Base-by-base conservation (phyloP, 2,888 invertebrate species). In the Taphrorychus bicolor region DNA sequence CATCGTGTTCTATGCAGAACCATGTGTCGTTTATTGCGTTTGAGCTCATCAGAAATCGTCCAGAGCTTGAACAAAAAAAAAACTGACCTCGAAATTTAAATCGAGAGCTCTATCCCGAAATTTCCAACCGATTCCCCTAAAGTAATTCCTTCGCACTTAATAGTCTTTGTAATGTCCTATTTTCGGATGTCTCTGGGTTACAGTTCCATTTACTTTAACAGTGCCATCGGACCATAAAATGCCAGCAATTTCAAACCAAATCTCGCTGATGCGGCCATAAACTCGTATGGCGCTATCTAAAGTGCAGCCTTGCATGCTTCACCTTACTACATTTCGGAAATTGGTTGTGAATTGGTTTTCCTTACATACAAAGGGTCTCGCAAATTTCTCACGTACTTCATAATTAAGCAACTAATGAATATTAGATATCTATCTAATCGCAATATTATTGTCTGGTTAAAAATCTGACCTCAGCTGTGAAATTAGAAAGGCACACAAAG, bases 201-300 rank as follows among this genome's bases (percentile, higher is more conserved):
- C 17, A 49, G 49, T 11, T 49, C 51, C 40, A 60, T 60, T 60
- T 59, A 32, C 59, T 49, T 32, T 40, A 60, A 51, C 52, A 41
- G 51, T 60, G 52, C 49, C 19, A 60, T 24, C 19, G 18, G 54
- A 53, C n/a, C 40, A 61, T 61, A 21, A 61, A 61, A 54, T 61
- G 48, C 54, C 23, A 24, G 23, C 41, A 61, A 61, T 61, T 61
- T 54, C 23, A 53, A 45, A 54, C 40, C 52, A 53, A 61, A 61
- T 54, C 22, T 53, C 52, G 23, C 42, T 18, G 41, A 54, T 11
- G 19, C 21, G 40, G 59, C 14, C 45, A 59, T 52, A 59, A 59
- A 51, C 51, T 51, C 59, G 19, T 51, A 45, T 40, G 32, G 40
- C 40, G 56, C 40, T 40, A 18, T 51, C 32, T 51, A 40, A 51